Evolutionary conservation across 2,888 invertebrate genomes (phyloP).

Genomic region (Molorchus minor): DNA sequence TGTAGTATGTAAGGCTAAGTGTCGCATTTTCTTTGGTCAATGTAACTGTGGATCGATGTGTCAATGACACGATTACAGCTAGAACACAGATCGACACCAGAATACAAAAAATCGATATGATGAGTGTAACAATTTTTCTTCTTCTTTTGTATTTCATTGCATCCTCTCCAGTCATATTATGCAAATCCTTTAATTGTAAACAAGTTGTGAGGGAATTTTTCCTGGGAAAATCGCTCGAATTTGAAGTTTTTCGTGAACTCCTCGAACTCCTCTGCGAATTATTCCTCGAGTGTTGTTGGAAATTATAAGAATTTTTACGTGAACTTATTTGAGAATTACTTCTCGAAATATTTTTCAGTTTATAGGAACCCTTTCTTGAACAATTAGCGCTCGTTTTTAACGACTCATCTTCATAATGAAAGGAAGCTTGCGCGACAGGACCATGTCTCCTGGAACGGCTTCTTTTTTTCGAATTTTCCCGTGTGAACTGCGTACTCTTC

Average conservation of each 20-base stretch:
- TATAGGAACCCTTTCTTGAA: slow-evolving; percentile 14
- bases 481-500: slow-evolving; percentile 30
- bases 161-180: slow-evolving; percentile 37
- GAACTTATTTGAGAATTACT: slow-evolving; percentile 15
- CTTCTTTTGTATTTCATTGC: slow-evolving; percentile 72
- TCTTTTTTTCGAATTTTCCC: slow-evolving; percentile 17
- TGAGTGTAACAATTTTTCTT: slow-evolving; percentile 75
- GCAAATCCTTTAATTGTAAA: background rate
- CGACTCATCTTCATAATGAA: slow-evolving; percentile 9
- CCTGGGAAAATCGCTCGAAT: background rate
- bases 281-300: background rate
- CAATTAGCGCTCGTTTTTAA: slow-evolving; percentile 8
- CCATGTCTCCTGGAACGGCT: background rate
- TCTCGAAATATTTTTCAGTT: background rate
- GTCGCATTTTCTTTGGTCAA: slow-evolving; percentile 38
- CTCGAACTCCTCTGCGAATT: slow-evolving; percentile 1
- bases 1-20: slow-evolving; percentile 54
- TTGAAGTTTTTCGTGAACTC: too few relatives aligned
- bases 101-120: slow-evolving; percentile 77
- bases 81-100: slow-evolving; percentile 77
- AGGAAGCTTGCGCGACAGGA: background rate
- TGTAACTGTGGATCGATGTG: slow-evolving; percentile 54
- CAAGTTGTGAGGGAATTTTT: slow-evolving; percentile 2
- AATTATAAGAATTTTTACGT: slow-evolving; percentile 7
- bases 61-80: slow-evolving; percentile 81